Base-by-base conservation (phyloP, 2,888 invertebrate species). In the Coremacera marginata region DNA sequence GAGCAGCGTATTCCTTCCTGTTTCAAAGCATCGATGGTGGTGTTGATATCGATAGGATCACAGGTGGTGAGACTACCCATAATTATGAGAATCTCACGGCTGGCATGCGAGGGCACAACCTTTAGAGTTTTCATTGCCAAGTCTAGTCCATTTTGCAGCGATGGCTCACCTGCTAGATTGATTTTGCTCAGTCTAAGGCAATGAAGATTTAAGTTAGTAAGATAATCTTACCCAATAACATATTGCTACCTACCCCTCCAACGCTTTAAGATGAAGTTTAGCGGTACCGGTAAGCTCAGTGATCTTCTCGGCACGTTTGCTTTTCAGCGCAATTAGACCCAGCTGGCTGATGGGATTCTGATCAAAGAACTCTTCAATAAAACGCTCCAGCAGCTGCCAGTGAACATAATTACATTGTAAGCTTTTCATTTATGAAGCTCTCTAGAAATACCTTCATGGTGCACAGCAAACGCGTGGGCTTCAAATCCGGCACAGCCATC, bases 291-390 rank as follows among this genome's bases (percentile, higher is more conserved):
- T 95, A 52, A 99, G 90, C 82, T 98, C 97, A 63, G 95, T 95
- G 5, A 98, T 90, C 90, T 95, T 96, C 86, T 99, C 98, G 1
- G 98, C 97, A 82, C 97, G 91, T 89, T 99, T 99, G 87, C 98
- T 98, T 85, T 95, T 94, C 86, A 98, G 95, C 11, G 94, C 91
- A 80, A 99, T 95, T 52, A 99, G 91, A 31, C 99, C 99, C 81
- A 99, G 90, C 89, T 99, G 99, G 87, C 98, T 98, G 74, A 99
- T 95, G 11, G 99, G 99, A 90, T 99, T 99, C 89, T 98, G 98
- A 89, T 99, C 98, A 89, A 99, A 98, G 88, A 96, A 99, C 88
- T 98, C 98, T 83, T 98, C 96, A 77, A 99, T 93, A 89, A 99
- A 99, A 81, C 94, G 93, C 90, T 98, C 96, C 79, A 99, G 88